Conservation (phyloP, 2,113 vertebrate species). For the Ifrita kowaldi region DNA sequence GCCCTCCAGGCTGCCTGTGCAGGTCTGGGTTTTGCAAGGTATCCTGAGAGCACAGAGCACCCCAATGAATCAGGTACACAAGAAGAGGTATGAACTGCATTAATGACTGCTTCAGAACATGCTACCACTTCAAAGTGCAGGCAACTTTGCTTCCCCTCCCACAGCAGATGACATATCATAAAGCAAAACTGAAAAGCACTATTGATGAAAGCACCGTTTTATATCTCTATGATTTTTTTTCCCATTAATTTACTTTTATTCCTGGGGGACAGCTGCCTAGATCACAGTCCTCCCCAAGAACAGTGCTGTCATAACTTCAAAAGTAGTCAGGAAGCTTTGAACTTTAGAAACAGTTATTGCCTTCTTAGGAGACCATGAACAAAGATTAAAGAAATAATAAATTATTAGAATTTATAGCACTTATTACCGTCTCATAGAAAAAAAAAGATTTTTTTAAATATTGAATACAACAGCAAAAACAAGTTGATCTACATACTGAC, state of each 20-base stretch:
- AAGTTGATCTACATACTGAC: background rate
- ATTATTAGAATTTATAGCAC: background rate
- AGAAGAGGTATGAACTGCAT: background rate
- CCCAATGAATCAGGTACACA: background rate
- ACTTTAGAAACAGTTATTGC: conserved; percentile 45
- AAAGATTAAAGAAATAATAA: conserved; percentile 33
- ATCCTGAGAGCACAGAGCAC: background rate
- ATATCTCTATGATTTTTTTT: background rate
- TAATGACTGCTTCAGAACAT: conserved; percentile 19
- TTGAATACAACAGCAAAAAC: background rate
- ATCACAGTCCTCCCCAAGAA: conserved; percentile 12
- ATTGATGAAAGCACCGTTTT: conserved; percentile 28
- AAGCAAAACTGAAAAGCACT: conserved; percentile 35
- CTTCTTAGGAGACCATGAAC: background rate
- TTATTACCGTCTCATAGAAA: background rate
- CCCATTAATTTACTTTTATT: conserved; percentile 52
- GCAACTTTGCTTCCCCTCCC: conserved; percentile 25
- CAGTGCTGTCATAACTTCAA: conserved; percentile 46
- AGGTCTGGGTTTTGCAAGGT: background rate
- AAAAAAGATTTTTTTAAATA: background rate
- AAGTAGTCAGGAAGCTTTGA: conserved; percentile 60
- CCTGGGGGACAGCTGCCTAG: conserved; percentile 20
- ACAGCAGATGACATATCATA: conserved; percentile 29
- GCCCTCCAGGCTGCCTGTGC: background rate
- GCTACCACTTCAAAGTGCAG: conserved; percentile 33